A percentile compares a stretch with the other conserved stretches of the same genome.
These are phyloP conservation scores for Lampris incognitus DNA, from an alignment of 2,113 vertebrate genomes.

Conservation along the genomic window DNA sequence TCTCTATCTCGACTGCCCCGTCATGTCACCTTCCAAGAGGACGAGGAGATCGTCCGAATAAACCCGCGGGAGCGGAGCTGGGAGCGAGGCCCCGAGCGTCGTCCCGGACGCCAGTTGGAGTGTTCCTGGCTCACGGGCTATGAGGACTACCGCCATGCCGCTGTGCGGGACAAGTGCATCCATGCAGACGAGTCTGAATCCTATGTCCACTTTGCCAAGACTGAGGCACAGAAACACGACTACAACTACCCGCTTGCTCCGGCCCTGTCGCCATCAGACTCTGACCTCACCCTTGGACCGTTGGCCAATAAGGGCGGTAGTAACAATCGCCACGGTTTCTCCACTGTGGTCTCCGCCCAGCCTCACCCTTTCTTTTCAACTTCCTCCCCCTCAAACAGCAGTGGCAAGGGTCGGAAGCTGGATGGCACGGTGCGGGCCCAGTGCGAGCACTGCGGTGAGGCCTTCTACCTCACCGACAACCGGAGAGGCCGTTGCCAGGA, in stretches of 20 bases:
- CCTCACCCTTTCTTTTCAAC: slow-evolving; percentile 82
- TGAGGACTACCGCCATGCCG: slow-evolving; percentile 96
- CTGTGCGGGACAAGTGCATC: slow-evolving; percentile 87
- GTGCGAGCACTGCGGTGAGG: slow-evolving; percentile 95
- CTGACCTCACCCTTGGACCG: slow-evolving; percentile 79
- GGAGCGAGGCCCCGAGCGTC: slow-evolving; percentile 64
- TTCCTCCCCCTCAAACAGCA: slow-evolving; percentile 70
- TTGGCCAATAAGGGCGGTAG: slow-evolving; percentile 81
- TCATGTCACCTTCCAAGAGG: slow-evolving; percentile 92
- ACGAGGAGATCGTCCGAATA: slow-evolving; percentile 97
- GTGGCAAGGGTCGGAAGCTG: slow-evolving; percentile 85
- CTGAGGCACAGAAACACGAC: slow-evolving; percentile 91
- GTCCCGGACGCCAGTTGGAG: slow-evolving; percentile 70
- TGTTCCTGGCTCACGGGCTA: slow-evolving; percentile 93
- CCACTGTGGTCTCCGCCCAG: slow-evolving; percentile 88
- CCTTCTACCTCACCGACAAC: slow-evolving; percentile 92
- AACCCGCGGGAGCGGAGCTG: slow-evolving; percentile 94
- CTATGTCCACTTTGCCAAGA: slow-evolving; percentile 94
- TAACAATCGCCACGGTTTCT: slow-evolving; percentile 51
- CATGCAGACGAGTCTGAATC: slow-evolving; percentile 89
- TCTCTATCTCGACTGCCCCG: slow-evolving; percentile 83
- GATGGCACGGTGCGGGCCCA: slow-evolving; percentile 87
- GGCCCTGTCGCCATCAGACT: slow-evolving; percentile 86
- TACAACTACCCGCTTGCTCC: slow-evolving; percentile 94
- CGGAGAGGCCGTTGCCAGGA: slow-evolving; percentile 93